Conservation (phyloP, 92 coral and sea anemone genomes). For the Muricea muricata region DNA sequence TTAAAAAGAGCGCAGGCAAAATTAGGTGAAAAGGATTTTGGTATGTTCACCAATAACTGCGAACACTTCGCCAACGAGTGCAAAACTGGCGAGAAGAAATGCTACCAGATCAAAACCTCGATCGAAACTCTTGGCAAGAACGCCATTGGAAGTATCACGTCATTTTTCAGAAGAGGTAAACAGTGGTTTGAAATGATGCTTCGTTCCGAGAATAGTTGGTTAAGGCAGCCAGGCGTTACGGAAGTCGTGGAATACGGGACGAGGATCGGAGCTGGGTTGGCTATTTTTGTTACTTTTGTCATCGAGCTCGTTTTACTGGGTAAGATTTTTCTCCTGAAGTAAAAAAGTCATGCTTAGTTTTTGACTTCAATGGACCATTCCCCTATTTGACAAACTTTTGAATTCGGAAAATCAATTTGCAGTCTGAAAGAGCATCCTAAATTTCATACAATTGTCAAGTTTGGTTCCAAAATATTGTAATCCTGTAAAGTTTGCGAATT, state of each 20-base stretch:
- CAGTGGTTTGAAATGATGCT: neutral
- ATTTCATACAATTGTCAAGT: no score
- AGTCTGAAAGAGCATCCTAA: no score
- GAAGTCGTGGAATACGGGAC: neutral
- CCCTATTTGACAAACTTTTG: no score
- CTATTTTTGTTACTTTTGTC: neutral
- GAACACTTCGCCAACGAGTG: conserved; percentile 2
- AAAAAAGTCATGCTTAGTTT: no score
- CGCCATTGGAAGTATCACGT: neutral
- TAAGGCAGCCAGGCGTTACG: neutral
- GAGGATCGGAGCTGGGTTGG: neutral
- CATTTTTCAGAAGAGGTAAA: neutral
- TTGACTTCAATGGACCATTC: no score
- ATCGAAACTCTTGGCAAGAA: neutral
- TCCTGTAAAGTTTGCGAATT: no score
- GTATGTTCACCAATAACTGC: conserved; percentile 3
- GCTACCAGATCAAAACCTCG: neutral
- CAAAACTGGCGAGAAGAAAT: conserved; percentile 2
- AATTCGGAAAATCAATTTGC: no score
- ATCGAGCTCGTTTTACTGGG: neutral
- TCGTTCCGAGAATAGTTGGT: conserved; percentile 3
- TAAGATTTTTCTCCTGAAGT: no score
- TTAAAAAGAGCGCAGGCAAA: neutral
- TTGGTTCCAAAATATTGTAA: no score
- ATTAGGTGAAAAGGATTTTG: neutral